Base-by-base conservation (phyloP, 1,140 invertebrate species). In the Solenopsis fugax region DNA sequence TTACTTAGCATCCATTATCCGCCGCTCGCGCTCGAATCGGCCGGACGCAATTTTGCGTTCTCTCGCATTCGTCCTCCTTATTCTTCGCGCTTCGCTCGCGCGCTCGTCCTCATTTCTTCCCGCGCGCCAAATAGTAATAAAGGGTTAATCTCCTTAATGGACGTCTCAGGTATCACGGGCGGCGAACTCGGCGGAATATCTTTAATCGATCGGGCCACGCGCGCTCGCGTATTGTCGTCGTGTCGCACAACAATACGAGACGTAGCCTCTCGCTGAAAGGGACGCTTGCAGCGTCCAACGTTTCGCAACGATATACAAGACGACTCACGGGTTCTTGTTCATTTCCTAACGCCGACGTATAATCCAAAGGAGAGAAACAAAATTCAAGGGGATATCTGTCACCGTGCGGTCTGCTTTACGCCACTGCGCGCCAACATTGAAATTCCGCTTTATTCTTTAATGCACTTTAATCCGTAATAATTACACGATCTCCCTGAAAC, bases 121-220 rank as follows among this genome's bases (percentile, higher is more conserved):
- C 37, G 18, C 65, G 65, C 65, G 52, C 54, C 80, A 84, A 84
- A 50, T 84, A 73, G 67, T 75, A 84, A 81, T 85, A 72, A 90
- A 87, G 69, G 73, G 69, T 91, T 91, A 90, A 91, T 91, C 89
- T 91, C 75, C 88, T 88, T 86, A 82, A 64, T 69, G 58, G 71
- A 88, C 64, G 76, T 86, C 81, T 90, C 75, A n/a, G 52, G 58
- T 50, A 69, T 56, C 60, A 54, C 9, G 34, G 9, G 7, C 64
- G 64, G 34, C 54, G 77, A 13, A 48, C 65, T 50, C 52, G 48
- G 48, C 7, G 71, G 54, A 34, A 62, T 60, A 52, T 73, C 80
- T 73, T 84, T 21, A 29, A 67, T 80, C 76, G 78, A 88, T 87
- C 84, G 75, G 16, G 48, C 21, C 76, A 69, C 21, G 52, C 54